Evolutionary conservation across 1,140 invertebrate genomes (phyloP).

Genomic region (Cydia fagiglandana): DNA sequence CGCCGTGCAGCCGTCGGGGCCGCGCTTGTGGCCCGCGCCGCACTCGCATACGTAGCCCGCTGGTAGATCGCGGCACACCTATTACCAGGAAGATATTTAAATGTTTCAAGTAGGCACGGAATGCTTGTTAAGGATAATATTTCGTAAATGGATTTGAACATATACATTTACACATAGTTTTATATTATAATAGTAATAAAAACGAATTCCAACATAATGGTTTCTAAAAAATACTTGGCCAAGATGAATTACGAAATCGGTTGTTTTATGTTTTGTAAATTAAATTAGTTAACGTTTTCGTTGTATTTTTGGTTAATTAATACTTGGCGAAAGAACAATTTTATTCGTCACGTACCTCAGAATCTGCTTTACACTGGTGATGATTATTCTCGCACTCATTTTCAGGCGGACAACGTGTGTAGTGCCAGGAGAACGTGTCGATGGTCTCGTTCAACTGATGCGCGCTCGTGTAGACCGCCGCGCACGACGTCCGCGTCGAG

Average conservation of each 20-base stretch:
- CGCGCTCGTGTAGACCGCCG: conserved; percentile 76
- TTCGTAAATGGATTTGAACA: too few species aligned
- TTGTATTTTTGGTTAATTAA: too few species aligned
- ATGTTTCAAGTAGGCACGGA: too few species aligned
- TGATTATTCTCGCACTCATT: conserved; percentile 96
- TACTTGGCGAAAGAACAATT: not conserved
- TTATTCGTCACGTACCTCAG: conserved; percentile 89
- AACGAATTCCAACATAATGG: too few species aligned
- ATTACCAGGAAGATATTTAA: not conserved
- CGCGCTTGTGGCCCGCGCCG: conserved; percentile 87
- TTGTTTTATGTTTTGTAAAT: too few species aligned
- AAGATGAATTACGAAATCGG: too few species aligned
- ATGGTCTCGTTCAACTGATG: conserved; percentile 76
- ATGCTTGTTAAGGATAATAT: too few species aligned
- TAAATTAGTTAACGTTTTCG: too few species aligned
- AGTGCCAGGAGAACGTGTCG: conserved; percentile 88
- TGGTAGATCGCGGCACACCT: conserved; percentile 84
- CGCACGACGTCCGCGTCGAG: conserved; percentile 84
- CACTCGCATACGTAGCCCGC: conserved; percentile 92
- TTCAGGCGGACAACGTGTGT: conserved; percentile 92
- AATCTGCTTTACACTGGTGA: conserved; percentile 92
- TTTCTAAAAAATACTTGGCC: too few species aligned
- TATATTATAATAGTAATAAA: too few species aligned
- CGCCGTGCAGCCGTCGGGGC: conserved; percentile 85
- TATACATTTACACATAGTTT: too few species aligned